These are phyloP conservation scores for Bergia puertoricense DNA, from an alignment of 92 coral and sea anemone species.

Conservation along the genomic window DNA sequence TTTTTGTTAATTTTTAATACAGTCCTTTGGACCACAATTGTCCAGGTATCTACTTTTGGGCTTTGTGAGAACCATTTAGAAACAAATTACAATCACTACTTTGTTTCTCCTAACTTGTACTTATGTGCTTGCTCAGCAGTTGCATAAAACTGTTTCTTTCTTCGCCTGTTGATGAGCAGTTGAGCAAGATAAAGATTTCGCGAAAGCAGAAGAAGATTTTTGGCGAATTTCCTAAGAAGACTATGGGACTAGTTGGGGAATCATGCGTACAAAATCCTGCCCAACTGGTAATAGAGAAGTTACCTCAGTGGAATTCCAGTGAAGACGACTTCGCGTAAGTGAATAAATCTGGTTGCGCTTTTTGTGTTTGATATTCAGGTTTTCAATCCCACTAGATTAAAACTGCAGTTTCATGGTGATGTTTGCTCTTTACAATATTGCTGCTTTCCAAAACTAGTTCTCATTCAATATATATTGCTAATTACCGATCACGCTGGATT, in stretches of 20 bases:
- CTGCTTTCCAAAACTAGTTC: no score
- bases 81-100: not conserved
- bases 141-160: conserved; percentile 7
- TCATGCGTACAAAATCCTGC: conserved; percentile 24
- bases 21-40: not conserved
- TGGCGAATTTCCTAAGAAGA: conserved; percentile 17
- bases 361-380: no score
- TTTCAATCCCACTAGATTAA: no score
- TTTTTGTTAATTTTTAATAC: not conserved
- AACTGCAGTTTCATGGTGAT: no score
- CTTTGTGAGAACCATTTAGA: not conserved
- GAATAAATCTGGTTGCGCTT: not conserved
- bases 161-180: conserved; percentile 8
- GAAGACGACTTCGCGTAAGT: not conserved
- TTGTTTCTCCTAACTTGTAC: not conserved
- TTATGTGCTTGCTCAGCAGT: not conserved
- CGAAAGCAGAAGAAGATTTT: conserved; percentile 10
- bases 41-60: not conserved
- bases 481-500: not conserved
- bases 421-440: no score
- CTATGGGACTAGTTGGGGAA: conserved; percentile 18
- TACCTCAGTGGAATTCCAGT: conserved; percentile 2
- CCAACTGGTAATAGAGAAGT: not conserved
- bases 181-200: not conserved
- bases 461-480: no score